Percentiles rank a stretch among this genome's conserved stretches.
Conservation (phyloP, 2,888 invertebrate genomes). For the Leucophora obtusa region DNA sequence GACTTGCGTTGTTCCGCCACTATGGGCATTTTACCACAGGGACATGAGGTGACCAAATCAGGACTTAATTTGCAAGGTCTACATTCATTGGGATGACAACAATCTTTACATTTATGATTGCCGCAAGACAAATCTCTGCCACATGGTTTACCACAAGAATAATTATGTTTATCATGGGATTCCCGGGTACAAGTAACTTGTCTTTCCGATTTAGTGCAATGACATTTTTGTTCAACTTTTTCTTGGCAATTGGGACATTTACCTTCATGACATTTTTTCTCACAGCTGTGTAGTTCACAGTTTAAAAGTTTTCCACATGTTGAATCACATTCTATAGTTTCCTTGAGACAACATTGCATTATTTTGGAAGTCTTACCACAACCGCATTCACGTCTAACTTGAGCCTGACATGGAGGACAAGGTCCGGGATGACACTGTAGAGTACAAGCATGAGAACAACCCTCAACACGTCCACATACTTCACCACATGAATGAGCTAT, state of each 20-base stretch:
- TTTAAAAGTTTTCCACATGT: constrained; percentile 86
- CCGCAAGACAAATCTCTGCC: constrained; percentile 82
- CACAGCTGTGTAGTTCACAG: constrained; percentile 89
- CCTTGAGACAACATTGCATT: constrained; percentile 86
- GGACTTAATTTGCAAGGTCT: constrained; percentile 83
- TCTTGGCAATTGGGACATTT: constrained; percentile 86
- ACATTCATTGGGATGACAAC: constrained; percentile 86
- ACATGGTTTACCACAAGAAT: constrained; percentile 83
- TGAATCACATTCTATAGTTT: constrained; percentile 86
- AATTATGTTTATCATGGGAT: constrained; percentile 79
- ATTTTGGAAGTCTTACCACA: constrained; percentile 86
- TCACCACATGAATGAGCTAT: constrained; percentile 96
- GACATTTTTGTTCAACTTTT: constrained; percentile 85
- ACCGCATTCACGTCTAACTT: constrained; percentile 85
- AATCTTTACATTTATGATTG: constrained; percentile 84
- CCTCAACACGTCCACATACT: constrained; percentile 83
- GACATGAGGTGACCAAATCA: constrained; percentile 83
- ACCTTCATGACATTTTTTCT: constrained; percentile 87
- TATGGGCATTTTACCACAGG: constrained; percentile 85
- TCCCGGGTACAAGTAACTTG: constrained; percentile 83
- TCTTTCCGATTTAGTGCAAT: constrained; percentile 83
- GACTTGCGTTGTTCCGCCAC: constrained; percentile 80
- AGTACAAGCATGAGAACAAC: constrained; percentile 85
- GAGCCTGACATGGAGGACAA: constrained; percentile 92
- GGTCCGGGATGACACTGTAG: constrained; percentile 96